Conservation (phyloP, 2,113 vertebrate species). For the Nesogale talazaci region DNA sequence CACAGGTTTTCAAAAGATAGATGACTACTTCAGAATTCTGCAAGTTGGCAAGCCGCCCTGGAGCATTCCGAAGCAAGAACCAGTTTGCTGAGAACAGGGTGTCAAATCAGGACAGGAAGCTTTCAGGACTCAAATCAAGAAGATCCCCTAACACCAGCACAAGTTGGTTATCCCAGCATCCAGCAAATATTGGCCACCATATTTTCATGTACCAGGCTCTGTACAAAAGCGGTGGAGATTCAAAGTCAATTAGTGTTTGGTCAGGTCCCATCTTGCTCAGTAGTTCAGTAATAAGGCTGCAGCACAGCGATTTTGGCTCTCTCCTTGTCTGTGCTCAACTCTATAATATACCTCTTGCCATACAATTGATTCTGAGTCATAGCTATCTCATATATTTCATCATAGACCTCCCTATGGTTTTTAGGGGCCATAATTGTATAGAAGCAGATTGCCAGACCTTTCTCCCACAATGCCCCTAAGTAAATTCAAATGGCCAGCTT, state of each 20-base stretch:
- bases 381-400: not conserved
- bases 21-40: not conserved
- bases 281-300: not conserved
- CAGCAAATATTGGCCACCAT: not conserved
- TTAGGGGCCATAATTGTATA: not conserved
- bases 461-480: not conserved
- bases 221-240: not conserved
- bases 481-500: not conserved
- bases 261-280: not conserved
- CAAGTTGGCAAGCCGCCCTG: not conserved
- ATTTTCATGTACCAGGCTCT: not conserved
- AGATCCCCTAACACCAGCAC: not conserved
- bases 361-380: not conserved
- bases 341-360: not conserved
- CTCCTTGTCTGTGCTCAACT: not conserved
- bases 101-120: not conserved
- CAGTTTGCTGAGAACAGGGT: not conserved
- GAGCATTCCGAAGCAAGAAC: not conserved
- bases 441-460: not conserved
- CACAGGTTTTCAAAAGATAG: not conserved
- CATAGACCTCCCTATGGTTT: not conserved
- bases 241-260: not conserved
- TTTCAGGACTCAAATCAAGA: slow-evolving; percentile 6
- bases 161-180: not conserved
- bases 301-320: not conserved